These are phyloP conservation scores for Steatocranus sp. DNA, from an alignment of 2,797 vertebrate genomes.

Conservation along the genomic window DNA sequence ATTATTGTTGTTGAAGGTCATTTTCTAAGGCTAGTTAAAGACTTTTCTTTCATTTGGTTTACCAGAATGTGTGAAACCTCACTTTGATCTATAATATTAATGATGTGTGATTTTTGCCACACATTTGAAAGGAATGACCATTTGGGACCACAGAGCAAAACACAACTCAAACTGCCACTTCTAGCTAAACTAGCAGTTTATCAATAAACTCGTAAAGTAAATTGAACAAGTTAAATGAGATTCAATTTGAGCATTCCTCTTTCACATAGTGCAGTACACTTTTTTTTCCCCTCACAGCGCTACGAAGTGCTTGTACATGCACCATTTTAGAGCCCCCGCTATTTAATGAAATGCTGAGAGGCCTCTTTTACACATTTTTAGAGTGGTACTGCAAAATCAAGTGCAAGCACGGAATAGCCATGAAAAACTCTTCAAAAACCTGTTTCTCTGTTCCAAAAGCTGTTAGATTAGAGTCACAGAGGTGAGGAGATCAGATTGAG, in stretches of 20 bases:
- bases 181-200: neutral
- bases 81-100: neutral
- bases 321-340: neutral
- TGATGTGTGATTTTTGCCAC: neutral
- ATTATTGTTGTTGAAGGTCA: neutral
- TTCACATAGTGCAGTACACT: neutral
- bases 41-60: neutral
- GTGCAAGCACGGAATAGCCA: neutral
- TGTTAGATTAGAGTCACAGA: neutral
- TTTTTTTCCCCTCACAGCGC: neutral
- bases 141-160: neutral
- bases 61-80: neutral
- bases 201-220: neutral
- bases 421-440: constrained; percentile 12
- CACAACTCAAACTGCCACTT: neutral
- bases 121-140: neutral
- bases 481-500: neutral
- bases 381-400: constrained; percentile 20
- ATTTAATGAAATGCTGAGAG: constrained; percentile 31
- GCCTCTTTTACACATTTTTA: constrained; percentile 11
- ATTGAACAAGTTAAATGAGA: neutral
- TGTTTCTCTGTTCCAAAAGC: neutral
- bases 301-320: neutral
- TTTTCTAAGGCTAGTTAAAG: neutral
- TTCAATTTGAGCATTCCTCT: neutral